These are phyloP conservation scores for Drosophila pseudotalamancana DNA, from an alignment of 2,888 invertebrate genomes.

Conservation along the genomic window DNA sequence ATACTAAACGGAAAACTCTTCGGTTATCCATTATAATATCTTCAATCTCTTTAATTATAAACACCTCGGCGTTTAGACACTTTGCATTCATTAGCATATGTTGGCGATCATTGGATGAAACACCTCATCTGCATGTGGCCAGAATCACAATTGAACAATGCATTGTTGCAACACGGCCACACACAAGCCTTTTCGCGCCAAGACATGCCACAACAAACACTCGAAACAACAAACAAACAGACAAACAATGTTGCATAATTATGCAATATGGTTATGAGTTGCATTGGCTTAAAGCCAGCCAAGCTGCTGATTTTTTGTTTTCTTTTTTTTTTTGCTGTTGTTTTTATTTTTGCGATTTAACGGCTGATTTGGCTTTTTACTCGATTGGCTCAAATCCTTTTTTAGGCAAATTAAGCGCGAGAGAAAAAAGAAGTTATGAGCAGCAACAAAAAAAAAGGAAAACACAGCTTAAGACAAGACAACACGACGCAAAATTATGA, in stretches of 20 bases:
- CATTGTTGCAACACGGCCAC: constrained; percentile 78
- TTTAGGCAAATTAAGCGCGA: constrained; percentile 75
- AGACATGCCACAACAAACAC: constrained; percentile 68
- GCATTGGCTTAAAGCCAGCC: constrained; percentile 18
- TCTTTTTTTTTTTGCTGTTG: too few relatives aligned
- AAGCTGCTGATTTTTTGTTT: too few relatives aligned
- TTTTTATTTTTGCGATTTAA: constrained; percentile 52
- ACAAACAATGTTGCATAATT: constrained; percentile 64
- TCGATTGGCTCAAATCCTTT: constrained; percentile 60
- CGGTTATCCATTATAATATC: not conserved
- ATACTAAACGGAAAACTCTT: too few relatives aligned
- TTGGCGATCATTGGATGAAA: not conserved
- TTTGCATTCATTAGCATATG: not conserved
- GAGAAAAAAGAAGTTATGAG: constrained; percentile 52
- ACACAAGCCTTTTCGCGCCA: constrained; percentile 77
- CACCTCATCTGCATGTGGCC: constrained; percentile 49
- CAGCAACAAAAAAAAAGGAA: constrained; percentile 22
- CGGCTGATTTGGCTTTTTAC: constrained; percentile 40
- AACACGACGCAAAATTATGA: constrained; percentile 77
- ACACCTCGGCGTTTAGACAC: not conserved
- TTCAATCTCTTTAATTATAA: not conserved
- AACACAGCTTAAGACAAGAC: constrained; percentile 36
- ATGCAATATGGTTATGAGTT: constrained; percentile 64
- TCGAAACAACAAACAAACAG: constrained; percentile 21
- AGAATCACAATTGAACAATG: constrained; percentile 55